Percentiles rank a stretch among this genome's conserved stretches.
Conservation (phyloP, 2,113 vertebrate species). For the Petrocephalus microphthalmus region DNA sequence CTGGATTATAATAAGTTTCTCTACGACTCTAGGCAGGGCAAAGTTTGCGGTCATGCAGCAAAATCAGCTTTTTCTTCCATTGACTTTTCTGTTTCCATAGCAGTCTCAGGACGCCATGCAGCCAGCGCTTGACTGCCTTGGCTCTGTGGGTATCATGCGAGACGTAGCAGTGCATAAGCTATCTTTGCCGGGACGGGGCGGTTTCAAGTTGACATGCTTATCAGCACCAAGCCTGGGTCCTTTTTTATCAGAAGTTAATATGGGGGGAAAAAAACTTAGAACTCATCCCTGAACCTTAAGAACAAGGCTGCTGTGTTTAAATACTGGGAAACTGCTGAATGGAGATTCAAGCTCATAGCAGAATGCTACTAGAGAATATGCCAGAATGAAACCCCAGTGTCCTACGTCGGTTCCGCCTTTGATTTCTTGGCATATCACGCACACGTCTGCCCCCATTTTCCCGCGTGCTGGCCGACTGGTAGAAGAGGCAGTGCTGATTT, state of each 20-base stretch:
- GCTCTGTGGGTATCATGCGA: background rate
- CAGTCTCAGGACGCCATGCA: background rate
- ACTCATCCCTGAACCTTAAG: background rate
- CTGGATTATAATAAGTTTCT: background rate
- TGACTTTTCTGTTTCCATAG: background rate
- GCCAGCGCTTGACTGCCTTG: background rate
- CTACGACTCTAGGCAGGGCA: background rate
- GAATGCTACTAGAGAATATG: background rate
- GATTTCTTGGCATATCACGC: background rate
- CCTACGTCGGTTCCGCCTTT: background rate
- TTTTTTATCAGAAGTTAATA: background rate
- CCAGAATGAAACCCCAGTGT: background rate
- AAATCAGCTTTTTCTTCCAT: background rate
- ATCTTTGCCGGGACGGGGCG: too few relatives aligned
- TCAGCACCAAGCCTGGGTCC: background rate
- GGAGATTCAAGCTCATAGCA: background rate
- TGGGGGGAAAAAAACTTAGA: background rate
- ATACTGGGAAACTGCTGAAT: background rate
- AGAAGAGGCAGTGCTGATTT: background rate
- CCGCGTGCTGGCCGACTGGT: background rate
- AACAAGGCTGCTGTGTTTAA: background rate
- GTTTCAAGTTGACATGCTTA: background rate
- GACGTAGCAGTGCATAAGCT: too few relatives aligned
- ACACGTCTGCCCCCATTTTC: background rate
- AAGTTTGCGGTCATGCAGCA: background rate